Evolutionary conservation across 2,888 invertebrate species (phyloP).

Genomic region (Erebia epiphron): DNA sequence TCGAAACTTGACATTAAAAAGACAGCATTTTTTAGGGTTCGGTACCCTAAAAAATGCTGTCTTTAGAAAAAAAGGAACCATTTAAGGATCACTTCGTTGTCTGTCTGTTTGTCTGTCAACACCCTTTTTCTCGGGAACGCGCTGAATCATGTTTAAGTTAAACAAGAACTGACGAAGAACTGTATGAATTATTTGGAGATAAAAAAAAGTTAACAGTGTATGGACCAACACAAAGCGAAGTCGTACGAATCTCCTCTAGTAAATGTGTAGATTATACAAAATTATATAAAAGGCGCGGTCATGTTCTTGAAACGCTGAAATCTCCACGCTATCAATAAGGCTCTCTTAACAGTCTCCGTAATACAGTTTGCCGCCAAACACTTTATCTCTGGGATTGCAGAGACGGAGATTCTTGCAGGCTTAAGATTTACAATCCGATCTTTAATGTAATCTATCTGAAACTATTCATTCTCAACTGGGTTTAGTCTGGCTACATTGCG

Average conservation of each 20-base stretch:
- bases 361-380: slow-evolving; percentile 55
- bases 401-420: slow-evolving; percentile 49
- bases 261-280: slow-evolving; percentile 33
- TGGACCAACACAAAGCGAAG: neutral
- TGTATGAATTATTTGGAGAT: too few relatives aligned
- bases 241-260: slow-evolving; percentile 23
- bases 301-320: slow-evolving; percentile 38
- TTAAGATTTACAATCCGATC: slow-evolving; percentile 71
- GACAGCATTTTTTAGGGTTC: too few relatives aligned
- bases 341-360: slow-evolving; percentile 43
- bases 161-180: too few relatives aligned
- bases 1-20: too few relatives aligned
- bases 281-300: slow-evolving; percentile 26
- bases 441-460: slow-evolving; percentile 65
- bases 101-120: too few relatives aligned
- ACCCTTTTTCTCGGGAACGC: too few relatives aligned
- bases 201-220: too few relatives aligned
- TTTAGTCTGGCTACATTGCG: neutral
- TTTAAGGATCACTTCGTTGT: too few relatives aligned
- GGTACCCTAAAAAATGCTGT: too few relatives aligned
- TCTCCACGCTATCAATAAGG: slow-evolving; percentile 48
- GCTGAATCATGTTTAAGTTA: too few relatives aligned
- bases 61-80: too few relatives aligned
- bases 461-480: slow-evolving; percentile 36
- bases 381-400: slow-evolving; percentile 70